Conservation (phyloP, 2,113 vertebrate genomes). For the Heterocephalus glaber region DNA sequence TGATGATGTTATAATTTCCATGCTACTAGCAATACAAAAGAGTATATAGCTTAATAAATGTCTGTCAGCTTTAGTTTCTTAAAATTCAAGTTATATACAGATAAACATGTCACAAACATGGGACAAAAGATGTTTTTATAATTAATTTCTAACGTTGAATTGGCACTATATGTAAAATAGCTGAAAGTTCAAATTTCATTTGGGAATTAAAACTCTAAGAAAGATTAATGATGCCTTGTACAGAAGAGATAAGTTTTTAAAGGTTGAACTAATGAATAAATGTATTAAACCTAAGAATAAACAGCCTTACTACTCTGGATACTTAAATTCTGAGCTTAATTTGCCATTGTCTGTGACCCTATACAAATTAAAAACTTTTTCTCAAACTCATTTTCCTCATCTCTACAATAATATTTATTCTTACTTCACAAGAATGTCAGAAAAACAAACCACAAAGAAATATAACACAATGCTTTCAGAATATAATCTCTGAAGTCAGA, state of each 20-base stretch:
- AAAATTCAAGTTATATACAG: slow-evolving; percentile 25
- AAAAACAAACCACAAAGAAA: slow-evolving; percentile 48
- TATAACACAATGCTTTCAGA: background rate
- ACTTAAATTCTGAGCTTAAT: background rate
- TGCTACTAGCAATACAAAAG: background rate
- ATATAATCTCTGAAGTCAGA: slow-evolving; percentile 34
- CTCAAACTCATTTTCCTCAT: slow-evolving; percentile 37
- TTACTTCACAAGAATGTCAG: slow-evolving; percentile 3
- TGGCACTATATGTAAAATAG: background rate
- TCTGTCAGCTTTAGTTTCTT: background rate
- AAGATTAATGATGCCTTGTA: slow-evolving; percentile 12
- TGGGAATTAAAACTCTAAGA: background rate
- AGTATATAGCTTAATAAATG: background rate
- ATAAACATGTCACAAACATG: background rate
- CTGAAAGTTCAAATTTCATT: slow-evolving; percentile 33
- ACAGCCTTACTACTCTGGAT: slow-evolving; percentile 2
- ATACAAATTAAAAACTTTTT: background rate
- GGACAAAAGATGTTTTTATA: slow-evolving; percentile 23
- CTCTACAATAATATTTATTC: background rate
- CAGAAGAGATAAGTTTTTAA: background rate
- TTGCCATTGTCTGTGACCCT: background rate
- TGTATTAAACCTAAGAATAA: background rate
- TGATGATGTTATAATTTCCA: slow-evolving; percentile 20
- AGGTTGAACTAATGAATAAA: slow-evolving; percentile 6
- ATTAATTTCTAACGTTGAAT: slow-evolving; percentile 7